Conservation (phyloP, 2,113 vertebrate genomes). For the Okapia johnstoni region DNA sequence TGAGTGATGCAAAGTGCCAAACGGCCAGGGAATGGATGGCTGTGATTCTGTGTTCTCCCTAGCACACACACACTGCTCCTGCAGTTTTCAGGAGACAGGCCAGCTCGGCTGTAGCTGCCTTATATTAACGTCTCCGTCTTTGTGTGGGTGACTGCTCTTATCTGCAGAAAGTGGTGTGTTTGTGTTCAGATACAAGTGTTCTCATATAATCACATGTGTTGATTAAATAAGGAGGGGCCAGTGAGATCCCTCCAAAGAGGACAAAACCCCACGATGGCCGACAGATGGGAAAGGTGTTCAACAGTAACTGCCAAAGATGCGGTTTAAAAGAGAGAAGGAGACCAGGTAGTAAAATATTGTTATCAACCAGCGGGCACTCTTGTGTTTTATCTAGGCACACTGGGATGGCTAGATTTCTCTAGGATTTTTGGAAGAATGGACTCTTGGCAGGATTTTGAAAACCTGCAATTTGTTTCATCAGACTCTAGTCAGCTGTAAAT, state of each 20-base stretch:
- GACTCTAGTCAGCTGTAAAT: not conserved
- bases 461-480: not conserved
- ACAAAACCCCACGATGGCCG: not conserved
- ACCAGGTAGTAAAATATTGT: not conserved
- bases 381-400: not conserved
- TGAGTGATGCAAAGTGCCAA: not conserved
- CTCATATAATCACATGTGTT: not conserved
- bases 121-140: not conserved
- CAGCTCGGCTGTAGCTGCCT: not conserved
- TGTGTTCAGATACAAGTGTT: not conserved
- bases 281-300: not conserved
- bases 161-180: not conserved
- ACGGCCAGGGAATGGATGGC: conserved; percentile 8
- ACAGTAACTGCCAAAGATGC: not conserved
- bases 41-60: not conserved
- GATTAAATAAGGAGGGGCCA: not conserved
- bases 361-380: not conserved
- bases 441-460: not conserved
- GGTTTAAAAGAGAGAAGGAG: not conserved
- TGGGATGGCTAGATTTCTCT: not conserved
- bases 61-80: not conserved
- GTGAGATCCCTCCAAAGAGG: not conserved
- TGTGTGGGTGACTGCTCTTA: not conserved
- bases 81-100: not conserved
- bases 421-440: not conserved